These are phyloP conservation scores for Stegastes partitus DNA, from an alignment of 2,113 vertebrate genomes.

Conservation along the genomic window DNA sequence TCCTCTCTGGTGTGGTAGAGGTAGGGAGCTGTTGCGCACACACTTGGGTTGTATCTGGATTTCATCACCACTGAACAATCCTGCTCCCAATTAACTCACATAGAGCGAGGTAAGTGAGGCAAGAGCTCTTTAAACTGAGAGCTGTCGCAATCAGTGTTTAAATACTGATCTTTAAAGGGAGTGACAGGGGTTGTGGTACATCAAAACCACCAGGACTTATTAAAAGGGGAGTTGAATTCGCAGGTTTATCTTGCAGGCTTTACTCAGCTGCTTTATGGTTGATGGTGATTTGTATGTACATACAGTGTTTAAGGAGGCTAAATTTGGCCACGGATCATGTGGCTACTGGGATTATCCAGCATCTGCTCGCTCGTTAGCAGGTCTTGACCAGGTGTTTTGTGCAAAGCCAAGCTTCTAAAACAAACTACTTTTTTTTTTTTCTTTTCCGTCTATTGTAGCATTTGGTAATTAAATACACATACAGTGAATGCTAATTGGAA, in stretches of 20 bases:
- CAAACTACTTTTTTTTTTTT: conserved; percentile 16
- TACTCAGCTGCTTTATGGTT: conserved; percentile 44
- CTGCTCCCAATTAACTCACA: conserved; percentile 78
- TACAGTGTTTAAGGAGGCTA: conserved; percentile 19
- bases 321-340: conserved; percentile 24
- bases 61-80: conserved; percentile 79
- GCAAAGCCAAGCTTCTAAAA: conserved; percentile 25
- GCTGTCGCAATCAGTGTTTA: conserved; percentile 74
- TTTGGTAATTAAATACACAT: conserved; percentile 60
- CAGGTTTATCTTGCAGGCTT: conserved; percentile 60
- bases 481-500: conserved; percentile 51
- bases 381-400: conserved; percentile 20
- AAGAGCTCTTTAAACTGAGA: conserved; percentile 78
- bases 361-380: conserved; percentile 14
- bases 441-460: conserved; percentile 27
- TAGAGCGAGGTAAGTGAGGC: conserved; percentile 78
- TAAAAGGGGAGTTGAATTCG: conserved; percentile 37
- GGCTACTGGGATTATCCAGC: conserved; percentile 29
- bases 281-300: conserved; percentile 47
- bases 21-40: conserved; percentile 56
- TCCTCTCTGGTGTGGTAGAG: conserved; percentile 63
- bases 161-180: conserved; percentile 72
- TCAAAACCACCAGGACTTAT: conserved; percentile 65
- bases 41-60: conserved; percentile 78
- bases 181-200: conserved; percentile 66